A percentile compares a stretch with the other conserved stretches of the same genome.
Conservation (phyloP, 2,797 vertebrate genomes). For the Pachyuromys duprasi region DNA sequence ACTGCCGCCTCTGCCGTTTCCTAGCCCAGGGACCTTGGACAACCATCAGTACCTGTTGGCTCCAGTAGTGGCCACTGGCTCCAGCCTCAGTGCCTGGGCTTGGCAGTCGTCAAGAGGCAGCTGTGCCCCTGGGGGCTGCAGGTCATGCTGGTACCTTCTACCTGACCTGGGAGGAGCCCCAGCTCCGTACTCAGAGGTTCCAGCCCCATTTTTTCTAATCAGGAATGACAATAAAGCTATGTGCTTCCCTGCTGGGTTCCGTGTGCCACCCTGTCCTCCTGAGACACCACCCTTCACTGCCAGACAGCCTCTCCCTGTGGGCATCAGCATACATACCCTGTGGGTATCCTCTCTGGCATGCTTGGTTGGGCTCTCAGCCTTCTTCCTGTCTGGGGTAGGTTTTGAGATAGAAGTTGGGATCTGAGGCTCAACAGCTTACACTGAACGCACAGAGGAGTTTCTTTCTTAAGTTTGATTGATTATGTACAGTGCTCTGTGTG, state of each 20-base stretch:
- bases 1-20: background rate
- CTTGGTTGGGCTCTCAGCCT: background rate
- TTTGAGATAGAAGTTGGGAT: background rate
- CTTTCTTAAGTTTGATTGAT: too few species aligned
- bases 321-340: too few species aligned
- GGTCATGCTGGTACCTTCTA: background rate
- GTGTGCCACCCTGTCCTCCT: background rate
- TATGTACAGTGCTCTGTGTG: too few species aligned
- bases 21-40: background rate
- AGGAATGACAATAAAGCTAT: constrained; percentile 61
- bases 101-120: background rate
- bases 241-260: background rate
- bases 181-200: background rate
- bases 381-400: background rate
- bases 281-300: background rate
- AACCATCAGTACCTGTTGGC: background rate
- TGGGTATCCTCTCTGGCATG: background rate
- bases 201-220: constrained; percentile 56
- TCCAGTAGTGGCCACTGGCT: background rate
- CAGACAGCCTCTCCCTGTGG: background rate
- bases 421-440: background rate
- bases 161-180: background rate
- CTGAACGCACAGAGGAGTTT: background rate
- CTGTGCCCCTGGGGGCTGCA: background rate
- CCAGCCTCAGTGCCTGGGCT: background rate